Evolutionary conservation across 2,113 vertebrate genomes (phyloP), one percentile per base, ranked within the genome.

Genomic region (Pteropus alecto): DNA sequence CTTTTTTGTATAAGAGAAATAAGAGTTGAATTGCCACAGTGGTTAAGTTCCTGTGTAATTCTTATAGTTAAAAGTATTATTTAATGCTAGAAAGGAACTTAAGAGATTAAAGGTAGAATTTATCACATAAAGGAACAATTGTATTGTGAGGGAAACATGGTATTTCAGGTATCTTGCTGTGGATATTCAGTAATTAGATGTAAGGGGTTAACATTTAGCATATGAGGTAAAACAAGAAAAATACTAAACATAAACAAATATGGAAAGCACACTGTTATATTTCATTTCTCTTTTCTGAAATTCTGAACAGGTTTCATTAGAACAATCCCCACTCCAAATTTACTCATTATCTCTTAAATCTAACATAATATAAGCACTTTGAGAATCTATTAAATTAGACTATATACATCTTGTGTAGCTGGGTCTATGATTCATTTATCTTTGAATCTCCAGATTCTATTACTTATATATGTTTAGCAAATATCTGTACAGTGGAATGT

Each of bases 1-100:
- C n/a, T 74, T 98, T 94, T 97, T 88, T 96, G 58, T 84, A 92
- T 94, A 77, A 85, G 60, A 97, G 21, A 89, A 97, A 87, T 87
- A 88, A 89, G 14, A 46, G 9, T 68, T 96, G 88, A 87, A 86
- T 96, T 79, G 35, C n/a, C 60, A 93, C 87, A 56, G 24, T 67
- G 73, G 96, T 68, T 97, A 90, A 96, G 56, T 94, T 93, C 61
- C 86, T 28, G 28, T 38, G 12, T 97, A 94, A 91, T 93, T 97
- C 82, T 91, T 90, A 92, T 74, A 95, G 93, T 95, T 97, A 95
- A 95, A 95, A 28, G 12, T 84, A 95, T 87, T 94, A 12, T 92
- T 54, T 84, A 93, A 82, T 93, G 38, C 58, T 94, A 95, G 21
- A 9, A 93, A 88, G 22, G 61, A 82, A 93, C 14, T 73, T 90